Conservation (phyloP, 2,797 vertebrate genomes). For the Myoxocephalus aenaeus region DNA sequence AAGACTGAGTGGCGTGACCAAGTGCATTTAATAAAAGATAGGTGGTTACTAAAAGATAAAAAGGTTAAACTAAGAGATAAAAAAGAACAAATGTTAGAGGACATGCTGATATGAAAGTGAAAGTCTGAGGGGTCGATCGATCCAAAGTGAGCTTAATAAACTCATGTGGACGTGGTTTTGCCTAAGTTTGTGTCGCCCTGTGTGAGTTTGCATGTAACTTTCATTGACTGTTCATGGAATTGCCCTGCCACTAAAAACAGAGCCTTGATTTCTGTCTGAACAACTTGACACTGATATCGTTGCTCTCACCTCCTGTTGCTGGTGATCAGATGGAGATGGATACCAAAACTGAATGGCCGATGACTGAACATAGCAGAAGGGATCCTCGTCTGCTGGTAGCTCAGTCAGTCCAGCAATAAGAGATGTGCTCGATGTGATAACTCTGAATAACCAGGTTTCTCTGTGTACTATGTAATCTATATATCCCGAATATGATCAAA, state of each 20-base stretch:
- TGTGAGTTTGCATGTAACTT: no score
- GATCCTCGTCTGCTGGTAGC: no score
- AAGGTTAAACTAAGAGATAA: background rate
- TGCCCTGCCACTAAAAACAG: background rate
- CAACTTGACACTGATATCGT: no score
- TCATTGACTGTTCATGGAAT: background rate
- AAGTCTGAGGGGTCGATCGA: background rate
- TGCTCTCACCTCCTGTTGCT: background rate
- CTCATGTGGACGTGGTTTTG: background rate
- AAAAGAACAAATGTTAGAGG: background rate
- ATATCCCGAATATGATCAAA: background rate
- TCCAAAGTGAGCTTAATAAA: background rate
- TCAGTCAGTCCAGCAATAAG: no score
- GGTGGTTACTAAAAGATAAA: background rate
- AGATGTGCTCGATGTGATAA: no score
- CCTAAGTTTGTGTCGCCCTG: background rate
- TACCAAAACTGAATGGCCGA: background rate
- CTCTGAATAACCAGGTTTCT: slow-evolving; percentile 1
- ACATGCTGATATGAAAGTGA: no score
- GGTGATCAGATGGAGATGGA: background rate
- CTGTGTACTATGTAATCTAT: no score
- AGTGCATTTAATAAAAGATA: background rate
- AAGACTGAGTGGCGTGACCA: background rate
- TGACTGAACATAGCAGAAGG: background rate
- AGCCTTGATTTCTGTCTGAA: no score